Base-by-base conservation (phyloP, 2,888 invertebrate genomes). In the Palloptera scutellata region DNA sequence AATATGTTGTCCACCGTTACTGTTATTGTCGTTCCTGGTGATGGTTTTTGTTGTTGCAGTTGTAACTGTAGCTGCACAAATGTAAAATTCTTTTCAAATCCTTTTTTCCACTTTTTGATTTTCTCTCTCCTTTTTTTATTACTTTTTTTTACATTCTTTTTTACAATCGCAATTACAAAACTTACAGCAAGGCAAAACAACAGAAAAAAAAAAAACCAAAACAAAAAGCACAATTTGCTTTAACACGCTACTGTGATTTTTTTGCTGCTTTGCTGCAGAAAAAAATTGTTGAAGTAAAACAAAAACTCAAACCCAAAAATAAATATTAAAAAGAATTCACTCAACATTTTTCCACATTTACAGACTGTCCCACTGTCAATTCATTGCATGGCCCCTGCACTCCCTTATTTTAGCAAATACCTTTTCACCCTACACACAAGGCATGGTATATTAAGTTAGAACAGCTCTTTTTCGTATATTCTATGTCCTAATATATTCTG, bases 1-100 rank as follows among this genome's bases (percentile, higher is more conserved):
- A 61, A 61, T 61, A 42, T 61, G 61, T 60, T 48, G 48, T 53
- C 53, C 52, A 61, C 53, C 53, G 53, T 52, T n/a, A 41, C 12
- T 40, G 61, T 52, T 51, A 17, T 42, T 43, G 17, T 17, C 10
- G 11, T 15, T 61, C 19, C 2, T 48, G 11, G 40, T 52, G 51
- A n/a, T 41, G 42, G 41, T 42, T 60, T 60, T 60, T 45, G 48
- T 17, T 60, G 11, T 60, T 51, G 13, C 30, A 12, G 51, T 30
- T 17, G n/a, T 12, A 43, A 11, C 40, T 11, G 1, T 19, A 42
- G 17, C 6, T 61, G 53, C 41, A 52, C 61, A 52, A 61, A 61
- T 61, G 61, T 41, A 41, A 61, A 51, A 61, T 15, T 9, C 30
- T 61, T 61, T 61, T n/a, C 51, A 59, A 42, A 19, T 30, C 54